A percentile compares a stretch with the other conserved stretches of the same genome.
Evolutionary conservation across 2,797 vertebrate species (phyloP).

Genomic region (Lindbergichthys nudifrons): DNA sequence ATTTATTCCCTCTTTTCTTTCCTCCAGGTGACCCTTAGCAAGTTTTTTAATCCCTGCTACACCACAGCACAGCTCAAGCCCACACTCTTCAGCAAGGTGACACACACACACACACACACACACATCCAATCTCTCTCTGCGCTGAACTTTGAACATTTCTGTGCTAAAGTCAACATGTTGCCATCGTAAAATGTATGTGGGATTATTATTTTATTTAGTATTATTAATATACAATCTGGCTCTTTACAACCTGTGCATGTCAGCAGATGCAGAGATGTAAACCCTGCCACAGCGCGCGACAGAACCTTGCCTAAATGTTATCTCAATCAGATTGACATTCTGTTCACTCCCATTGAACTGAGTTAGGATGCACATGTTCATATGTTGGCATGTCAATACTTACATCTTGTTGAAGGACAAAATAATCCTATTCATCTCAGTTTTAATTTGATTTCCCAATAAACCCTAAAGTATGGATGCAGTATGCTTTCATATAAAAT

Average conservation of each 20-base stretch:
- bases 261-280: neutral
- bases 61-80: conserved; percentile 97
- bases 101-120: conserved; percentile 34
- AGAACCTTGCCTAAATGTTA: too few relatives aligned
- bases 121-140: neutral
- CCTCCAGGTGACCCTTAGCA: conserved; percentile 91
- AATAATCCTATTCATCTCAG: neutral
- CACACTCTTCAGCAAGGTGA: conserved; percentile 98
- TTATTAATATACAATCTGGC: too few relatives aligned
- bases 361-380: neutral
- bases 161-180: neutral
- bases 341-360: too few relatives aligned
- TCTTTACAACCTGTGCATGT: neutral
- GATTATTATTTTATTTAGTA: neutral
- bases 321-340: too few relatives aligned
- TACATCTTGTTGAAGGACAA: neutral
- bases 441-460: too few relatives aligned
- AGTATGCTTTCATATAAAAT: too few relatives aligned
- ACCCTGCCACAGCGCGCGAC: too few relatives aligned
- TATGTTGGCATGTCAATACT: neutral
- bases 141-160: conserved; percentile 10
- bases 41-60: conserved; percentile 98
- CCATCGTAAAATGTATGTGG: neutral
- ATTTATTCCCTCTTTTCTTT: neutral
- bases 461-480: too few relatives aligned